A percentile compares a stretch with the other conserved stretches of the same genome.
Conservation (phyloP, 2,888 invertebrate genomes). For the Coecobrya sp. region DNA sequence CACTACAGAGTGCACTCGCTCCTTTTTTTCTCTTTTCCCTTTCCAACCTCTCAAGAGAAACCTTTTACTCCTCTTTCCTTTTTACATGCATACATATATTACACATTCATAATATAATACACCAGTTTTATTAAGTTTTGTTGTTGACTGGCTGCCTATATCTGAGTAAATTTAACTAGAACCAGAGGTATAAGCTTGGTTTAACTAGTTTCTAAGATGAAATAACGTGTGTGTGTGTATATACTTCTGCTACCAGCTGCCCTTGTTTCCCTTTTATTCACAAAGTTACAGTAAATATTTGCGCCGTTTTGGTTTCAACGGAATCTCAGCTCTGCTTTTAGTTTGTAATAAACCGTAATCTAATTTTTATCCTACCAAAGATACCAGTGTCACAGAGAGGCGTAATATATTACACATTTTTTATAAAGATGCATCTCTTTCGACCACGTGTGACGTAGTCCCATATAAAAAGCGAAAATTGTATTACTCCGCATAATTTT, state of each 20-base stretch:
- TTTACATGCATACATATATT: neutral
- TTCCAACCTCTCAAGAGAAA: neutral
- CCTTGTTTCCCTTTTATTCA: too few relatives aligned
- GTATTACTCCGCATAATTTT: neutral
- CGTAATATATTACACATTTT: neutral
- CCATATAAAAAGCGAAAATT: neutral
- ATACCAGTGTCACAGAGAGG: neutral
- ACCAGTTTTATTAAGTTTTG: too few relatives aligned
- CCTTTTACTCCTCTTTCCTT: neutral
- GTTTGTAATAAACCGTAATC: slow-evolving; percentile 14
- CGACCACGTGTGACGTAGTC: neutral
- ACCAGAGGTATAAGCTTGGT: too few relatives aligned
- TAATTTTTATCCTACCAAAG: neutral
- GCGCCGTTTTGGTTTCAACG: neutral
- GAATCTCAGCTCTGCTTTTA: neutral
- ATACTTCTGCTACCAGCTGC: too few relatives aligned
- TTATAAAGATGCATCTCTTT: neutral
- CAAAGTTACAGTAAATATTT: too few relatives aligned
- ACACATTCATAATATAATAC: too few relatives aligned
- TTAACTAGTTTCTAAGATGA: too few relatives aligned
- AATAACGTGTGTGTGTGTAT: too few relatives aligned
- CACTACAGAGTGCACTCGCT: neutral
- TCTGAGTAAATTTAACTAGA: too few relatives aligned
- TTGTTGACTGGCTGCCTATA: neutral
- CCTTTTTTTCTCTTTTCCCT: neutral